phyloP scores from a whole-genome alignment of 2,113 vertebrate species.

The Chionodraco myersi region DNA sequence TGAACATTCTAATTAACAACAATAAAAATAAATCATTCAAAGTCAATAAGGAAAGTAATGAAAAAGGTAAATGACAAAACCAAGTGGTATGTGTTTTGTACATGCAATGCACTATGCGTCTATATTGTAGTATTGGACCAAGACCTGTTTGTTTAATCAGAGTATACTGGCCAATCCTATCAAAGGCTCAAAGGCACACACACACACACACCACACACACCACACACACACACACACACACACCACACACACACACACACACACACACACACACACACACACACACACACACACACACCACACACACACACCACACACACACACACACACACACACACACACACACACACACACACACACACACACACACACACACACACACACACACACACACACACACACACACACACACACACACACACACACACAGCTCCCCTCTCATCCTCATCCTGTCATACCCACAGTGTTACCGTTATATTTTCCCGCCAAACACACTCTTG shows the following conservation, averaged over 20 bases:
- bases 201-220: no score
- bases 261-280: no score
- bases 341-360: not conserved
- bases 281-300: no score
- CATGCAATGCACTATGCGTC: not conserved
- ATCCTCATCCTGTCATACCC: not conserved
- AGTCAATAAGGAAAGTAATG: no score
- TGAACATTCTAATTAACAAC: not conserved
- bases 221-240: no score
- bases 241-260: no score
- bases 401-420: slow-evolving; percentile 9
- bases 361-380: not conserved
- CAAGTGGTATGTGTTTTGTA: not conserved
- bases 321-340: no score
- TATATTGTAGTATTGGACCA: not conserved
- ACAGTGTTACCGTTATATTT: slow-evolving; percentile 23
- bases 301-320: no score
- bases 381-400: not conserved
- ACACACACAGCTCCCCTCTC: slow-evolving; percentile 2
- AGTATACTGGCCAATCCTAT: not conserved
- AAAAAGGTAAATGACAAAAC: not conserved
- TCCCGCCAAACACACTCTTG: slow-evolving; percentile 55
- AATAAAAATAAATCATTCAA: not conserved
- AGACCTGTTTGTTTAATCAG: not conserved
- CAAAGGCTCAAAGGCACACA: not conserved